Conservation (phyloP, 2,113 vertebrate genomes). For the Jacana jacana region DNA sequence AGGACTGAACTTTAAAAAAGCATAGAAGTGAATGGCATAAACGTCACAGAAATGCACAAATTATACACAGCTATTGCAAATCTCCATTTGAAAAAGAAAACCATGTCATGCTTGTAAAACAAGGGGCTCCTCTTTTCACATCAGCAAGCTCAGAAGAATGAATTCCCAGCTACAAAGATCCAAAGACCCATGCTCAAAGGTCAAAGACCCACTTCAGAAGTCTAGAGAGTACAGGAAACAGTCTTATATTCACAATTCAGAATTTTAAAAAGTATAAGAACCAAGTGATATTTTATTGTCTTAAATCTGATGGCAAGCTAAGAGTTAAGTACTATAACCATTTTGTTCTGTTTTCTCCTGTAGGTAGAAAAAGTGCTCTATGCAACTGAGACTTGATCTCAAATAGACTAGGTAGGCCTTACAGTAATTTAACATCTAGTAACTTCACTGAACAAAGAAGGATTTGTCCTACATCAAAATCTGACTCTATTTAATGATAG, state of each 20-base stretch:
- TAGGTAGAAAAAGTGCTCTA: not conserved
- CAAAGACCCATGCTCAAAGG: not conserved
- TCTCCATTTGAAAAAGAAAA: conserved; percentile 10
- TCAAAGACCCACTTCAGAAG: not conserved
- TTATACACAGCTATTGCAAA: not conserved
- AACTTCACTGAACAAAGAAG: not conserved
- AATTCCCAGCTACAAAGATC: conserved; percentile 38
- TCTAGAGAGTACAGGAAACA: not conserved
- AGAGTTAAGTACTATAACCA: not conserved
- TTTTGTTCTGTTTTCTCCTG: too few species aligned
- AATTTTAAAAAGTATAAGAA: not conserved
- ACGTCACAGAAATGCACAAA: not conserved
- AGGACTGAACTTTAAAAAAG: not conserved
- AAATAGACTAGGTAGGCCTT: not conserved
- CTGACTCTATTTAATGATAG: not conserved
- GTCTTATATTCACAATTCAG: not conserved
- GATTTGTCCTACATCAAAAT: not conserved
- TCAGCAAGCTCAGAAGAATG: conserved; percentile 21
- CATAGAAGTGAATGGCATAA: not conserved
- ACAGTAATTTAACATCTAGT: not conserved
- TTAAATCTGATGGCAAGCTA: not conserved
- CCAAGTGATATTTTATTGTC: not conserved
- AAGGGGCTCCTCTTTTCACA: conserved; percentile 23
- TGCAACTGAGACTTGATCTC: not conserved
- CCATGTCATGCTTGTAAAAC: not conserved